These are phyloP conservation scores for Junonia oenone DNA, from an alignment of 2,888 invertebrate species.

Conservation along the genomic window DNA sequence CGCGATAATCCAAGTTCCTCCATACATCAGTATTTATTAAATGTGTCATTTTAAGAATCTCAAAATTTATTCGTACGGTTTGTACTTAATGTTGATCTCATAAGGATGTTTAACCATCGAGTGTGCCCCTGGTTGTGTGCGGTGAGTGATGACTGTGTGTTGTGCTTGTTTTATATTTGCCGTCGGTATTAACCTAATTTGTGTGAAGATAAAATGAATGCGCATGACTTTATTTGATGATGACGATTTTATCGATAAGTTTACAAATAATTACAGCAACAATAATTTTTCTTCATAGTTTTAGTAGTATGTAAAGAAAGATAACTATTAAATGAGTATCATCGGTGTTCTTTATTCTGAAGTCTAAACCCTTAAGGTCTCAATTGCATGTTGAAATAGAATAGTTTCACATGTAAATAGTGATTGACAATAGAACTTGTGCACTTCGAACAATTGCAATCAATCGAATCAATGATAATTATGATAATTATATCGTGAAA, in stretches of 20 bases:
- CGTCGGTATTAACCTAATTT: background rate
- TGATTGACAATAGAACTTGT: background rate
- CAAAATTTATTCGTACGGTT: constrained; percentile 16
- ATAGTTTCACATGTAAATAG: constrained; percentile 4
- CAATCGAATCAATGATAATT: background rate
- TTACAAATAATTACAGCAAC: background rate
- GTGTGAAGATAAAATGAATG: background rate
- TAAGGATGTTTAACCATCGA: constrained; percentile 1
- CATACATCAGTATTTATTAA: constrained; percentile 26
- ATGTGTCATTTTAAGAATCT: constrained; percentile 26
- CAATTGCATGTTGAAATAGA: constrained; percentile 1
- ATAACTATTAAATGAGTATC: background rate
- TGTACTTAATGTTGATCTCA: constrained; percentile 19
- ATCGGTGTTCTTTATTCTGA: background rate
- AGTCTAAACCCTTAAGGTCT: background rate
- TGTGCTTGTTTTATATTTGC: constrained; percentile 11
- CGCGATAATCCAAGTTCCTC: constrained; percentile 25
- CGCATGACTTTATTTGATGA: background rate
- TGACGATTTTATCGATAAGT: background rate
- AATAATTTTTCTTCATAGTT: background rate
- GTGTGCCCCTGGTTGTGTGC: background rate
- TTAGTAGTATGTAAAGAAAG: background rate
- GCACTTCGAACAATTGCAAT: background rate
- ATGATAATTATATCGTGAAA: background rate
- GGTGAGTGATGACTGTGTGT: background rate